phyloP scores from a whole-genome alignment of 30 jellyfish, hydroid and myxozoan genomes.

The Mastigias papua region DNA sequence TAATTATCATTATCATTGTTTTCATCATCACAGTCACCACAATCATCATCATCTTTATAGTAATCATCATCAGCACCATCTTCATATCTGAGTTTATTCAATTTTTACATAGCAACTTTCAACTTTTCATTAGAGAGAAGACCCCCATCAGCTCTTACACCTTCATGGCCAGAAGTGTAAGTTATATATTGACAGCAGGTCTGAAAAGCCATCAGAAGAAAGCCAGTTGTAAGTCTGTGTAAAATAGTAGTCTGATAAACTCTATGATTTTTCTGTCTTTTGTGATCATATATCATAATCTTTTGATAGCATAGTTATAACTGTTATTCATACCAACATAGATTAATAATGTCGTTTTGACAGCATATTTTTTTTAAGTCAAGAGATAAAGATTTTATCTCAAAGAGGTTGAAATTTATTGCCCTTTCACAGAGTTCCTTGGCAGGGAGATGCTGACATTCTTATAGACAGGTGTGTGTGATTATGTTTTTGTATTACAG shows the following conservation, averaged over 20 bases:
- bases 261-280: too few species aligned
- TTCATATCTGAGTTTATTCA: background rate
- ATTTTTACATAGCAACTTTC: background rate
- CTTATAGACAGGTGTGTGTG: constrained; percentile 81
- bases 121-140: constrained; percentile 70
- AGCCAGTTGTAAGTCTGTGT: constrained; percentile 77
- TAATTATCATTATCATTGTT: background rate
- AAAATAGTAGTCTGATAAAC: background rate
- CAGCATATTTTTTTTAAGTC: too few species aligned
- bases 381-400: too few species aligned
- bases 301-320: too few species aligned
- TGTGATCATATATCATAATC: too few species aligned
- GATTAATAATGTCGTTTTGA: too few species aligned
- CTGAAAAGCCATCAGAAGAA: constrained; percentile 70
- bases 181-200: constrained; percentile 68
- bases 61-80: constrained; percentile 4
- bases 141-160: constrained; percentile 91
- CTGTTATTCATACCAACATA: too few species aligned
- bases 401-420: background rate
- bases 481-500: too few species aligned
- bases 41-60: constrained; percentile 2
- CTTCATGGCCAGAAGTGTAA: constrained; percentile 91
- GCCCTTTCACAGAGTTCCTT: constrained; percentile 76
- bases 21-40: background rate
- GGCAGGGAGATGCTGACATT: constrained; percentile 97